phyloP scores from a whole-genome alignment of 2,797 vertebrate genomes.

The Distichodus sexfasciatus region DNA sequence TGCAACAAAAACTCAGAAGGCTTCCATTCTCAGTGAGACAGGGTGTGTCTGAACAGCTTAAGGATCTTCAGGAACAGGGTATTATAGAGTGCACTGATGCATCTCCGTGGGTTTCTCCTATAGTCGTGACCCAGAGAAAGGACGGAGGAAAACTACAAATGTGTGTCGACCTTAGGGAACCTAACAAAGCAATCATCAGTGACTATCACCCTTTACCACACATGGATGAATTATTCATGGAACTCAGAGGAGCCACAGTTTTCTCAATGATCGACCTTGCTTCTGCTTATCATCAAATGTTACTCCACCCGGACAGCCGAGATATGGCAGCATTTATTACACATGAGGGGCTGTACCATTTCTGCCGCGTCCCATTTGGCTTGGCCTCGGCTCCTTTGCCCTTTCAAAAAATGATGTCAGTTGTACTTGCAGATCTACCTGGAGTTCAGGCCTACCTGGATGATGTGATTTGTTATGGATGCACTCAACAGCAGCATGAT shows the following conservation, averaged over 20 bases:
- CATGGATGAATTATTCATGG: slow-evolving; percentile 26
- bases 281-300: slow-evolving; percentile 23
- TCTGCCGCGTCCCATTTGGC: slow-evolving; percentile 23
- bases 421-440: slow-evolving; percentile 2
- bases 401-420: slow-evolving; percentile 18
- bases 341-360: slow-evolving; percentile 22
- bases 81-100: slow-evolving; percentile 27
- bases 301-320: slow-evolving; percentile 27
- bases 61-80: slow-evolving; percentile 7
- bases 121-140: slow-evolving; percentile 20
- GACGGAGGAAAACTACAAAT: slow-evolving; percentile 15
- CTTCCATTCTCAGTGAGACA: slow-evolving; percentile 27
- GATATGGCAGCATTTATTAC: slow-evolving; percentile 38
- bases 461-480: too few species aligned
- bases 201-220: slow-evolving; percentile 23
- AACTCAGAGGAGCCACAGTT: slow-evolving; percentile 19
- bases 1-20: slow-evolving; percentile 15
- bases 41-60: too few species aligned
- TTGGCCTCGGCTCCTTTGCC: slow-evolving; percentile 7
- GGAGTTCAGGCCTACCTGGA: slow-evolving; percentile 26
- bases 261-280: slow-evolving; percentile 23
- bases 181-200: slow-evolving; percentile 27
- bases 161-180: slow-evolving; percentile 31
- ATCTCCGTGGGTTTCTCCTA: slow-evolving; percentile 24
- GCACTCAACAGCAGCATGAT: too few species aligned